Evolutionary conservation across 2,113 vertebrate genomes (phyloP), one percentile per base, ranked within the genome.

Genomic region (Marcusenius ussheri): DNA sequence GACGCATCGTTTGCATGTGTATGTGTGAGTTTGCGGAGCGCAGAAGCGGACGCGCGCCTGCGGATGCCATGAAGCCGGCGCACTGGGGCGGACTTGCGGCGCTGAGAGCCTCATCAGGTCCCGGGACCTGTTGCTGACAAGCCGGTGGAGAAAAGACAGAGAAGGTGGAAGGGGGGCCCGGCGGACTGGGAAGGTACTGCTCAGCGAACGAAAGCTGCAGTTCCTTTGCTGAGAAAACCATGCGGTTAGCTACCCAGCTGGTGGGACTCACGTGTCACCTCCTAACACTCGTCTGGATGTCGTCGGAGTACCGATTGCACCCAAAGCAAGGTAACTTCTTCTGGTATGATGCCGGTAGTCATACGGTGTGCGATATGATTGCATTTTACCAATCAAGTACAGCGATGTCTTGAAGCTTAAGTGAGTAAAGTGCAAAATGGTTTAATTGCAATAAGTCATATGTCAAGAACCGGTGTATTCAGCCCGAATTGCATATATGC

Each of bases 241-340:
- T 97, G 97, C 95, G 96, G 95, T 94, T 94, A 95, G 95, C 95
- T 94, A 93, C 95, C 93, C 96, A 96, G 96, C 95, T 97, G 94
- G 91, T 96, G 93, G 95, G 92, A 95, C 95, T 98, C 94, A 95
- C 97, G 94, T 97, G 94, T 94, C 96, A 96, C 91, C 94, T 98
- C 93, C 95, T 96, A 93, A 93, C 96, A 50, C 94, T 97, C 91
- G 90, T 95, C 93, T 42, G 94, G 90, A 94, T 88, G 88, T 94
- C 96, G 13, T 92, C 95, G 94, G 95, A 95, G 90, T 86, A 96
- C 89, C 96, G 94, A 92, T 93, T 98, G 92, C 97, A 98, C 93
- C 97, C 97, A 35, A 94, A 96, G 92, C 97, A 98, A 97, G 98
- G 98, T 98, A 93, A 90, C 90, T 47, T 89, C 0, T 11, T 86